Evolutionary conservation across 2,888 invertebrate species (phyloP).

Genomic region (Euzetes globulus): DNA sequence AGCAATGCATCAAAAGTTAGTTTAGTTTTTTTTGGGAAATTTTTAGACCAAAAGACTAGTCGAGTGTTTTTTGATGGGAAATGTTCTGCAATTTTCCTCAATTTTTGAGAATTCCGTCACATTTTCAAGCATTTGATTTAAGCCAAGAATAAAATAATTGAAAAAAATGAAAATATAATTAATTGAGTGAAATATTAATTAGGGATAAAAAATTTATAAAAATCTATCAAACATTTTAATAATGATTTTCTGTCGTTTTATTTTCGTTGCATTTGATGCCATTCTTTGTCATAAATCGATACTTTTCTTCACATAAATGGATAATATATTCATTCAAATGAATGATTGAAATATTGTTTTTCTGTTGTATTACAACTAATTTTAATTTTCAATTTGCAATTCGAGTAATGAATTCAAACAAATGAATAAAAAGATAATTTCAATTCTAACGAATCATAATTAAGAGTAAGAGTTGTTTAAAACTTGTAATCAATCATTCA

Average conservation of each 20-base stretch:
- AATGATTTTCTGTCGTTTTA: neutral
- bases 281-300: neutral
- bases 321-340: neutral
- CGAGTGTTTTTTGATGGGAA: neutral
- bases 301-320: neutral
- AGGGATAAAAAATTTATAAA: neutral
- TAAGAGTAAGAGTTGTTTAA: constrained; percentile 11
- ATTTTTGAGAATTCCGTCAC: neutral
- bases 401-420: neutral
- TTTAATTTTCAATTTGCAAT: neutral
- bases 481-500: constrained; percentile 5
- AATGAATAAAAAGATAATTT: neutral
- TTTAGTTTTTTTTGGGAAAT: neutral
- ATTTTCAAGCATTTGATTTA: neutral
- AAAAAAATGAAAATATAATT: neutral
- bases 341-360: neutral
- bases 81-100: neutral
- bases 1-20: neutral
- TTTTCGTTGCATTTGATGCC: neutral
- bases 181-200: neutral
- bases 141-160: neutral
- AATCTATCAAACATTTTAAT: neutral
- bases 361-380: neutral
- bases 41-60: neutral
- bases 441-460: neutral